A percentile compares a stretch with the other conserved stretches of the same genome.
Evolutionary conservation across 2,888 invertebrate species (phyloP).

Genomic region (Auanema freiburgensis): DNA sequence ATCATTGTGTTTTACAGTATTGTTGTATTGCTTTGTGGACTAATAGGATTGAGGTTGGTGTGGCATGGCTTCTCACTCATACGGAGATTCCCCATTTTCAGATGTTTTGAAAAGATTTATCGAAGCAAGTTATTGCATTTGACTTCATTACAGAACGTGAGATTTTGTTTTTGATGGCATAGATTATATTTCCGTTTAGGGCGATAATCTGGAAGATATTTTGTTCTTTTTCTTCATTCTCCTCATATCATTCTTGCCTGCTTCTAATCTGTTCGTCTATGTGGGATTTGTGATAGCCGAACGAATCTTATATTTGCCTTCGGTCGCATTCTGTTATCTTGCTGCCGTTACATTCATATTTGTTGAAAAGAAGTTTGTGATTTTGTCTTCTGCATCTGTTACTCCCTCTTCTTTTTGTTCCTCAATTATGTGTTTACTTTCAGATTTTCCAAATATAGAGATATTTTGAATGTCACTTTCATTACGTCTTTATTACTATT

Average conservation of each 20-base stretch:
- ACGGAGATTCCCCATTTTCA: neutral
- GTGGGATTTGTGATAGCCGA: slow-evolving; percentile 98
- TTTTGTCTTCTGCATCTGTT: slow-evolving; percentile 6
- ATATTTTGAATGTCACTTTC: neutral
- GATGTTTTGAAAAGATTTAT: neutral
- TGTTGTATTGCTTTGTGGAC: neutral
- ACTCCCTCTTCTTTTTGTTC: too few relatives aligned
- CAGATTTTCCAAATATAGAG: too few relatives aligned
- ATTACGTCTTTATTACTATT: slow-evolving; percentile 22
- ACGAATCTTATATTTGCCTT: slow-evolving; percentile 90
- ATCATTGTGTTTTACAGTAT: slow-evolving; percentile 18
- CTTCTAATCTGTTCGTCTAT: slow-evolving; percentile 92
- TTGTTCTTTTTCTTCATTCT: slow-evolving; percentile 75
- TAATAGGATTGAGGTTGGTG: neutral
- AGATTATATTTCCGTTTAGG: too few relatives aligned
- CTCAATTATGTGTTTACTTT: too few relatives aligned
- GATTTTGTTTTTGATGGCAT: too few relatives aligned
- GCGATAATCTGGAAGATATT: too few relatives aligned
- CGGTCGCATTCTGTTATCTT: slow-evolving; percentile 89
- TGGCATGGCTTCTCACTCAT: neutral
- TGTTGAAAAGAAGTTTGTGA: neutral
- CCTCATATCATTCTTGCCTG: slow-evolving; percentile 88
- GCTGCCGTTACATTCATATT: slow-evolving; percentile 68
- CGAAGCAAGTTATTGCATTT: too few relatives aligned
- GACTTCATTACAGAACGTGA: too few relatives aligned